Evolutionary conservation across 2,797 vertebrate genomes (phyloP).

Genomic region (Acrossocheilus fasciatus): DNA sequence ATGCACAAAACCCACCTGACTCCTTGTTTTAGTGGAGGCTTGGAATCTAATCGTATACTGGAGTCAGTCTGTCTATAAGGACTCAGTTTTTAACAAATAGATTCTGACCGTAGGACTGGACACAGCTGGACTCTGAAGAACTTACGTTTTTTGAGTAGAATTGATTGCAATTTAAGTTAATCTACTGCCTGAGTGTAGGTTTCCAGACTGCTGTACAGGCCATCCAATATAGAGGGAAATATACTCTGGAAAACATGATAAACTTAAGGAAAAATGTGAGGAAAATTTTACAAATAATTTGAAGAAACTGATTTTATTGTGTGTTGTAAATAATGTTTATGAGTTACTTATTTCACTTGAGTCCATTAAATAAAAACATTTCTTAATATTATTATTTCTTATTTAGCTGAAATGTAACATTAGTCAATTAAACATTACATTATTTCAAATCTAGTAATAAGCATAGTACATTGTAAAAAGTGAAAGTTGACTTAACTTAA

Average conservation of each 20-base stretch:
- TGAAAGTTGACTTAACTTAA: no score
- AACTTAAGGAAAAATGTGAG: neutral
- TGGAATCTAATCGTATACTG: neutral
- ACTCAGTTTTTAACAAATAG: neutral
- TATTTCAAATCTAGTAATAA: no score
- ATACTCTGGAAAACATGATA: neutral
- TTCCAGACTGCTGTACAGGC: slow-evolving; percentile 24
- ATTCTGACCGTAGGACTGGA: slow-evolving; percentile 7
- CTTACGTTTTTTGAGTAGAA: slow-evolving; percentile 9
- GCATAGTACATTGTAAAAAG: no score
- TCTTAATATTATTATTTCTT: neutral
- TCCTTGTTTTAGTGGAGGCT: neutral
- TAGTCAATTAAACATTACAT: no score
- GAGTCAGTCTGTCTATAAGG: neutral
- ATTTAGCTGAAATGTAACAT: no score
- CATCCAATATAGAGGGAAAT: neutral
- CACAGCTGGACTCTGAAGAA: neutral
- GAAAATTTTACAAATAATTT: no score
- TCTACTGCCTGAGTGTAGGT: slow-evolving; percentile 39
- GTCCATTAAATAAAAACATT: neutral
- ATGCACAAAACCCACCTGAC: neutral
- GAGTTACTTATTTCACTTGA: neutral
- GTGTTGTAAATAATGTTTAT: neutral
- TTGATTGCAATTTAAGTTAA: slow-evolving; percentile 51
- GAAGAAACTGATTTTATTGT: neutral